phyloP scores from a whole-genome alignment of 2,113 vertebrate genomes.

The Progne subis region DNA sequence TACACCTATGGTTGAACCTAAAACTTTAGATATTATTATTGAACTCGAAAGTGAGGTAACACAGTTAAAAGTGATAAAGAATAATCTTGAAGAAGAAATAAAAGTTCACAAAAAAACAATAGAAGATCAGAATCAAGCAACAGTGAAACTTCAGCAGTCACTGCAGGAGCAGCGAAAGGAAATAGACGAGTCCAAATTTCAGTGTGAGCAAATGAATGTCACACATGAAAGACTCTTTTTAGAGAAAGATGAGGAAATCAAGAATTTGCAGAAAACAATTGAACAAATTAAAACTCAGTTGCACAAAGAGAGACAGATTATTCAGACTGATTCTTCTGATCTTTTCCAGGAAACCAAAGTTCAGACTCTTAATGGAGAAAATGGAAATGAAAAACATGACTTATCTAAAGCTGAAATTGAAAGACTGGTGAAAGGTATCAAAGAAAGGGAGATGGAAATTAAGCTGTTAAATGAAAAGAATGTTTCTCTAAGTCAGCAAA shows the following conservation, averaged over 20 bases:
- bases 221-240: conserved; percentile 83
- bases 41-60: conserved; percentile 91
- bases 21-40: conserved; percentile 85
- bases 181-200: conserved; percentile 83
- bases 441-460: conserved; percentile 94
- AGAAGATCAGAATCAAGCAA: conserved; percentile 85
- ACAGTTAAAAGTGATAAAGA: conserved; percentile 82
- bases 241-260: conserved; percentile 89
- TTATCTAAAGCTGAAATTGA: conserved; percentile 94
- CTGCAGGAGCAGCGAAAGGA: conserved; percentile 86
- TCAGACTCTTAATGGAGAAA: conserved; percentile 86
- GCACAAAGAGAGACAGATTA: conserved; percentile 68
- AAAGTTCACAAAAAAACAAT: conserved; percentile 75
- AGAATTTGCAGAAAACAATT: conserved; percentile 80
- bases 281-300: conserved; percentile 79
- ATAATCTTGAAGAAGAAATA: conserved; percentile 82
- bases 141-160: conserved; percentile 81
- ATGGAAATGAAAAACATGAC: conserved; percentile 94
- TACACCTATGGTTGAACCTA: conserved; percentile 77
- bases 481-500: conserved; percentile 83
- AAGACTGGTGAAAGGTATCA: conserved; percentile 88
- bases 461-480: conserved; percentile 94
- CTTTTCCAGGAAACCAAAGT: conserved; percentile 91
- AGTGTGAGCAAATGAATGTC: conserved; percentile 84
- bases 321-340: conserved; percentile 76